Evolutionary conservation across 2,888 invertebrate genomes (phyloP).

Genomic region (Pheosia gnoma): DNA sequence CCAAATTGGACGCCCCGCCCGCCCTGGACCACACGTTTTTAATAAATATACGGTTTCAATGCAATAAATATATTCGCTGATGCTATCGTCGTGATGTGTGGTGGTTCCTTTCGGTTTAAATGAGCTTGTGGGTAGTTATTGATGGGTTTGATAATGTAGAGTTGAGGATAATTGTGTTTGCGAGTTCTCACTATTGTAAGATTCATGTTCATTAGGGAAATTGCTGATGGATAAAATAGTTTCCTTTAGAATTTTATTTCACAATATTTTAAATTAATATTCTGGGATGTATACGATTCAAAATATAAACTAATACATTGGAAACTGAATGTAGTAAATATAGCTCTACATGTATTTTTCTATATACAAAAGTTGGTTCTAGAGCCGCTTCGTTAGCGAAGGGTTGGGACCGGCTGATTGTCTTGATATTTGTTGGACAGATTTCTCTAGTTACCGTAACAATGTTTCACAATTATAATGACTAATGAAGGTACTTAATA

Average conservation of each 20-base stretch:
- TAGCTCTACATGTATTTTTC: not conserved
- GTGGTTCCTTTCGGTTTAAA: conserved; percentile 35
- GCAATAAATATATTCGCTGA: conserved; percentile 56
- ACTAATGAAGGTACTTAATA: too few relatives aligned
- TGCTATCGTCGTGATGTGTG: conserved; percentile 46
- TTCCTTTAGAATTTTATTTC: not conserved
- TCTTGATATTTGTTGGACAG: not conserved
- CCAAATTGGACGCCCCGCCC: conserved; percentile 74
- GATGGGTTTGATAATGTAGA: conserved; percentile 24
- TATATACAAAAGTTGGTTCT: not conserved
- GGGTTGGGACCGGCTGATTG: conserved; percentile 1
- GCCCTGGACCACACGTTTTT: conserved; percentile 67
- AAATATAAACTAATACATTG: too few relatives aligned
- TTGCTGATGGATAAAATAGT: not conserved
- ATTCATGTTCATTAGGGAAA: not conserved
- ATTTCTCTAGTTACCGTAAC: not conserved
- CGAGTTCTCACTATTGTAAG: not conserved
- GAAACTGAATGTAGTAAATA: too few relatives aligned
- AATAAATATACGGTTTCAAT: conserved; percentile 60
- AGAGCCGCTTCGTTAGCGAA: conserved; percentile 2
- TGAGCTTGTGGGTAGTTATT: conserved; percentile 30
- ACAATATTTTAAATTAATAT: not conserved
- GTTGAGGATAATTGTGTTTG: not conserved
- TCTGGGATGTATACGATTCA: too few relatives aligned
- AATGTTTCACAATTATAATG: too few relatives aligned